Evolutionary conservation across 2,797 vertebrate species (phyloP).

Genomic region (Rhyacichthys aspro): DNA sequence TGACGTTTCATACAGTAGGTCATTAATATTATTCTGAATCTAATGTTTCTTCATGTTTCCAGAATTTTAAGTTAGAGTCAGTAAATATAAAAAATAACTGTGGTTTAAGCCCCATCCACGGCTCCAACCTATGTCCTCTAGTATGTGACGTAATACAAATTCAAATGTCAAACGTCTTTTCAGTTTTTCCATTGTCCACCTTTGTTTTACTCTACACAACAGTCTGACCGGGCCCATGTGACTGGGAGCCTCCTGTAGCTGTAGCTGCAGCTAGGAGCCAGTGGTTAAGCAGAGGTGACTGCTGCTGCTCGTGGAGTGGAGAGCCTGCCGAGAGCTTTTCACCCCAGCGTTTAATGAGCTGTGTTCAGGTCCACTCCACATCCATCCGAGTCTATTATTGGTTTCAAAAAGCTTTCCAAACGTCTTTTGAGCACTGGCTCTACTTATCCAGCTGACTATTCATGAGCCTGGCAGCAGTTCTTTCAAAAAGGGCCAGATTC

Average conservation of each 20-base stretch:
- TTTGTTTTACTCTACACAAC: too few species aligned
- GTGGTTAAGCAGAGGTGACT: slow-evolving; percentile 60
- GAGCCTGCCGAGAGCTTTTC: slow-evolving; percentile 68
- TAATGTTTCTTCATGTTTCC: too few species aligned
- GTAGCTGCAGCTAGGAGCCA: slow-evolving; percentile 39
- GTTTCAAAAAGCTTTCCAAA: slow-evolving; percentile 71
- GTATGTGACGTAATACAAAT: too few species aligned
- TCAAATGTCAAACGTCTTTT: too few species aligned
- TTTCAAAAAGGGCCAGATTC: slow-evolving; percentile 36
- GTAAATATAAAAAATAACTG: too few species aligned
- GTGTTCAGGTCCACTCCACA: slow-evolving; percentile 71
- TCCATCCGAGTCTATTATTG: slow-evolving; percentile 67
- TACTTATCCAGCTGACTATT: slow-evolving; percentile 66
- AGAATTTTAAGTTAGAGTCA: too few species aligned
- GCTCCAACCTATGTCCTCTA: too few species aligned
- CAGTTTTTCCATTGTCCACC: too few species aligned
- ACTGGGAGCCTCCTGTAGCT: too few species aligned
- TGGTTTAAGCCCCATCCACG: too few species aligned
- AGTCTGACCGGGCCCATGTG: slow-evolving; percentile 61
- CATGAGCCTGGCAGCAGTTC: slow-evolving; percentile 39
- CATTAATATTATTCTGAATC: too few species aligned
- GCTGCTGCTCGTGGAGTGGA: slow-evolving; percentile 56
- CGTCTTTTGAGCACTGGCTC: slow-evolving; percentile 60
- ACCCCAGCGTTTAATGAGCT: slow-evolving; percentile 72
- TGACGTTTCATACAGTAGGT: too few species aligned